These are phyloP conservation scores for Notothenia rossii DNA, from an alignment of 2,113 vertebrate species.

Conservation along the genomic window DNA sequence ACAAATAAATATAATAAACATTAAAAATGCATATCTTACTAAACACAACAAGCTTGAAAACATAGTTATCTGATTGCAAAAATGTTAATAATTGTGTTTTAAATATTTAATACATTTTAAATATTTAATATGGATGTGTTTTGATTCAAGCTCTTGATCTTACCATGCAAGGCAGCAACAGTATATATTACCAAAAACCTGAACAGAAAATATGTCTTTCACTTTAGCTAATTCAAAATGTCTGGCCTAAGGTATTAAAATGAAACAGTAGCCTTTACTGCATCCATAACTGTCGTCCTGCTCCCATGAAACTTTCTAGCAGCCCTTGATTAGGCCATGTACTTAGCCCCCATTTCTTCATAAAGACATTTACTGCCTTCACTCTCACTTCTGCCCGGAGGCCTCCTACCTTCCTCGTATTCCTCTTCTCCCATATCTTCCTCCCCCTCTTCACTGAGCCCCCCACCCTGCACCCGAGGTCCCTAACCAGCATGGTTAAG, in stretches of 20 bases:
- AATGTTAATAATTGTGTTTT: background rate
- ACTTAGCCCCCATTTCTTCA: constrained; percentile 60
- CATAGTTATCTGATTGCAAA: background rate
- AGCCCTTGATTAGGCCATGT: constrained; percentile 53
- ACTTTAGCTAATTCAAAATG: constrained; percentile 17
- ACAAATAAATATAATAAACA: background rate
- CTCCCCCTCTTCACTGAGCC: constrained; percentile 32
- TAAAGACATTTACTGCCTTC: constrained; percentile 73
- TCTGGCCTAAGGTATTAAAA: constrained; percentile 31
- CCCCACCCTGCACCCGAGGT: constrained; percentile 51
- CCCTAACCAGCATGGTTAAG: constrained; percentile 81
- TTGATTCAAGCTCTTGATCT: background rate
- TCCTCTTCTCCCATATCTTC: constrained; percentile 43
- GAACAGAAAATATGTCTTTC: background rate
- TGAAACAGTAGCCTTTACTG: constrained; percentile 69
- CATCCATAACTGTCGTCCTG: constrained; percentile 55
- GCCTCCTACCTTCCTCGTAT: constrained; percentile 54
- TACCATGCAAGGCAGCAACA: background rate
- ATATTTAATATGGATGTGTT: background rate
- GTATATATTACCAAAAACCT: constrained; percentile 5
- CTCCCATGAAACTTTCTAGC: constrained; percentile 50
- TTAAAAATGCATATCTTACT: background rate
- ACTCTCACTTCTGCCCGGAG: constrained; percentile 57
- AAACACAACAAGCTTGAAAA: background rate
- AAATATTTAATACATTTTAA: background rate